Conservation (phyloP, 2,113 vertebrate species). For the Mugil cephalus region DNA sequence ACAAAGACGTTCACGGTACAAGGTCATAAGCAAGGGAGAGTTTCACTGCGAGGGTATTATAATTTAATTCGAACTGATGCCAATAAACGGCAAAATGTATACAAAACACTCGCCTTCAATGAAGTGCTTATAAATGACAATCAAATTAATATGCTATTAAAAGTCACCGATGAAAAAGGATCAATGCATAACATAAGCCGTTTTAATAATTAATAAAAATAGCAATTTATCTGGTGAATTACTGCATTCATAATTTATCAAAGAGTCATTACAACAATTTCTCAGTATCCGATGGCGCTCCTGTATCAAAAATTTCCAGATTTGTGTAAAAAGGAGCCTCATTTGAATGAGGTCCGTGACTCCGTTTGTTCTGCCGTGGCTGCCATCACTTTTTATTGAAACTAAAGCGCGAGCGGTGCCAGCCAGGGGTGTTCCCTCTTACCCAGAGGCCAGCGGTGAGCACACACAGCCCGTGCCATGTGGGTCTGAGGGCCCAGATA, state of each 20-base stretch:
- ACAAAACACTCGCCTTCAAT: not conserved
- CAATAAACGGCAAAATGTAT: constrained; percentile 15
- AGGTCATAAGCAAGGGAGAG: constrained; percentile 75
- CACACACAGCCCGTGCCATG: constrained; percentile 71
- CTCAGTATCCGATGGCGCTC: constrained; percentile 40
- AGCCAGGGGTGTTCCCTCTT: constrained; percentile 74
- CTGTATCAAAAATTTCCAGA: constrained; percentile 27
- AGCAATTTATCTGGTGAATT: constrained; percentile 14
- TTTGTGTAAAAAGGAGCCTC: constrained; percentile 35
- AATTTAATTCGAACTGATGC: constrained; percentile 9
- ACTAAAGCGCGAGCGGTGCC: constrained; percentile 63
- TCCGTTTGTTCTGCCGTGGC: constrained; percentile 69
- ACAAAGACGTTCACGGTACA: constrained; percentile 75
- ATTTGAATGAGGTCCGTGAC: constrained; percentile 43
- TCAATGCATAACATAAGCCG: not conserved
- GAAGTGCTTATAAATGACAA: not conserved
- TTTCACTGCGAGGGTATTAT: constrained; percentile 8
- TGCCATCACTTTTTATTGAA: constrained; percentile 67
- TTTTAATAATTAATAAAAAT: constrained; percentile 19
- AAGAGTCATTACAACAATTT: constrained; percentile 44
- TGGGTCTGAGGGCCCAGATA: constrained; percentile 80
- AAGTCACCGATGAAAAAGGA: constrained; percentile 8
- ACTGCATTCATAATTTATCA: constrained; percentile 22
- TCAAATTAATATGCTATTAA: constrained; percentile 14
- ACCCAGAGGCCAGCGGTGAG: constrained; percentile 70